Evolutionary conservation across 2,888 invertebrate species (phyloP).

Genomic region (Escarpia spicata): DNA sequence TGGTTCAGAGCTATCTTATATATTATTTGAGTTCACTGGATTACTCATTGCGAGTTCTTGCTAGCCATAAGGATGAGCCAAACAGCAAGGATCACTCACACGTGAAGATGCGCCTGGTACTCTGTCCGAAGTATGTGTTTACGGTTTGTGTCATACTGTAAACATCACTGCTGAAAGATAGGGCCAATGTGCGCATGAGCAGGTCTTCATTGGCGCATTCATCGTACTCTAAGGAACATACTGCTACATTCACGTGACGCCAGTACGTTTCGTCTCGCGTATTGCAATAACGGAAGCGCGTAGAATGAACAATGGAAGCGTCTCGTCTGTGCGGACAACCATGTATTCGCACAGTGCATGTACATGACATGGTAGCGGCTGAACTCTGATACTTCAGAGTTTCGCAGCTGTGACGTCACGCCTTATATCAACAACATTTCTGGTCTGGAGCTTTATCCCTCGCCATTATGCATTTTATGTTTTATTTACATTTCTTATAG

Average conservation of each 20-base stretch:
- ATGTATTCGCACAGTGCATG: not conserved
- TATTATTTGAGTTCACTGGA: not conserved
- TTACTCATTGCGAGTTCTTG: not conserved
- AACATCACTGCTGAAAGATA: no score
- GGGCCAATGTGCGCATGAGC: no score
- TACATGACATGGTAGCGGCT: not conserved
- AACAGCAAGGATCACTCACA: not conserved
- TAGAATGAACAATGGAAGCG: not conserved
- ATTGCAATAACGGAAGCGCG: not conserved
- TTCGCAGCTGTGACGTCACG: not conserved
- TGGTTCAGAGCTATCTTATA: not conserved
- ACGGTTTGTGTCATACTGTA: no score
- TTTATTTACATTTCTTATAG: not conserved
- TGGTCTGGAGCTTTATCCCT: not conserved
- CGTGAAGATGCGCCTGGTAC: not conserved
- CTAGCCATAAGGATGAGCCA: not conserved
- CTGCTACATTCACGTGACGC: not conserved
- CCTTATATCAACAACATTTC: not conserved
- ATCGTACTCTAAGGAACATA: not conserved
- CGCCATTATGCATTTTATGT: not conserved
- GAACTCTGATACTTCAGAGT: not conserved
- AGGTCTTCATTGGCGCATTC: not conserved
- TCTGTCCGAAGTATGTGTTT: not conserved
- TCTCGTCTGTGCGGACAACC: not conserved
- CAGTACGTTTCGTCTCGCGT: not conserved